Evolutionary conservation across 2,113 vertebrate species (phyloP).

Genomic region (Cacatua alba): DNA sequence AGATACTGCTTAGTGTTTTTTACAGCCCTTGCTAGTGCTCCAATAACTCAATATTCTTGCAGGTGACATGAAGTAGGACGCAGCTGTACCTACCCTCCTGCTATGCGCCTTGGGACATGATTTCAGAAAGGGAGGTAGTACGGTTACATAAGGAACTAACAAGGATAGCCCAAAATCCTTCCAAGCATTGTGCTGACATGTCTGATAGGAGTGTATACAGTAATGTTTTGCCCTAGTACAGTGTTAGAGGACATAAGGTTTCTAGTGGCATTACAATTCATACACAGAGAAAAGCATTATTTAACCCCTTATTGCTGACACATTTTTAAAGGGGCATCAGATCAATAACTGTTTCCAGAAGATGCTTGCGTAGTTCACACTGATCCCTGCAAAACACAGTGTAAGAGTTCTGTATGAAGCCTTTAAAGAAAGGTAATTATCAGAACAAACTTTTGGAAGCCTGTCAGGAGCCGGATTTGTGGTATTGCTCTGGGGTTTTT

Average conservation of each 20-base stretch:
- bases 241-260: not conserved
- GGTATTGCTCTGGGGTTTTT: not conserved
- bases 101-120: conserved; percentile 15
- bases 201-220: not conserved
- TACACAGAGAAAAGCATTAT: not conserved
- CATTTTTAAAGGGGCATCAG: not conserved
- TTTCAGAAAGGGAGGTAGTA: conserved; percentile 21
- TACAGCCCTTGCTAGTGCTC: not conserved
- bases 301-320: not conserved
- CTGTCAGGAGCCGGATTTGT: not conserved
- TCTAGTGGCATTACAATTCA: not conserved
- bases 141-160: conserved; percentile 17
- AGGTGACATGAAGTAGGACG: conserved; percentile 16
- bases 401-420: not conserved
- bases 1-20: not conserved
- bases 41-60: not conserved
- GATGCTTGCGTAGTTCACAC: not conserved
- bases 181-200: not conserved
- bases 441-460: not conserved
- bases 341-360: not conserved
- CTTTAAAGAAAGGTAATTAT: not conserved
- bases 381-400: not conserved
- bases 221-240: not conserved
- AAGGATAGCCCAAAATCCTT: conserved; percentile 40
- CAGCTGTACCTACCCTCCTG: conserved; percentile 20